Evolutionary conservation across 2,113 vertebrate genomes (phyloP).

Genomic region (Nerophis ophidion): DNA sequence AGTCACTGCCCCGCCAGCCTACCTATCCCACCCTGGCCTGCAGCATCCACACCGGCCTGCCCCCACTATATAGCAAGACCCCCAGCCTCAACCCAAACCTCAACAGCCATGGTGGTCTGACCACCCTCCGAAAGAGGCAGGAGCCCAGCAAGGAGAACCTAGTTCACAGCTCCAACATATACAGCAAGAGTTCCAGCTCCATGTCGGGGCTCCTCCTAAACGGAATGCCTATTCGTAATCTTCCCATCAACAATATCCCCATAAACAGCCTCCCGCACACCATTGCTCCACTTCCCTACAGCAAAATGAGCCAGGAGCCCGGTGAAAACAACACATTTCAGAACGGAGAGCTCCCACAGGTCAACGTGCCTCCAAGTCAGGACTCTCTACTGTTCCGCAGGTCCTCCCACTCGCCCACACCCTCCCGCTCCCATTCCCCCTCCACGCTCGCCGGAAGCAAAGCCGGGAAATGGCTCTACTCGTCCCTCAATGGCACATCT

Average conservation of each 20-base stretch:
- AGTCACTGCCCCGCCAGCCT: conserved; percentile 94
- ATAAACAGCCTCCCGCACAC: conserved; percentile 52
- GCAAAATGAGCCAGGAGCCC: conserved; percentile 49
- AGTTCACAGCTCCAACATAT: conserved; percentile 67
- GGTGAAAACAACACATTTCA: conserved; percentile 41
- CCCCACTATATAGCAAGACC: conserved; percentile 61
- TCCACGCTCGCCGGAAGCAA: conserved; percentile 67
- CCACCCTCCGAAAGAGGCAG: conserved; percentile 54
- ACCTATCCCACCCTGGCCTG: conserved; percentile 90
- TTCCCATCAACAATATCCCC: conserved; percentile 63
- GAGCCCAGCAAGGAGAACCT: conserved; percentile 51
- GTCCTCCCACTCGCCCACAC: conserved; percentile 66
- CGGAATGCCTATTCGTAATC: conserved; percentile 52
- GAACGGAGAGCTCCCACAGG: conserved; percentile 61
- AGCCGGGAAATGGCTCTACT: conserved; percentile 77
- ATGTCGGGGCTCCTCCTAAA: conserved; percentile 52
- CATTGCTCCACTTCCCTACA: conserved; percentile 33
- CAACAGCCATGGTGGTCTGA: conserved; percentile 55
- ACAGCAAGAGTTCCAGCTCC: conserved; percentile 70
- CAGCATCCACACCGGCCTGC: conserved; percentile 84
- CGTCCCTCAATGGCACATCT: conserved; percentile 66
- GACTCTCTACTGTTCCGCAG: conserved; percentile 72
- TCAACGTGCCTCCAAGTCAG: conserved; percentile 58
- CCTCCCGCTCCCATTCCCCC: conserved; percentile 64
- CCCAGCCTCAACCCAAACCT: conserved; percentile 61